phyloP scores from a whole-genome alignment of 2,113 vertebrate species.

The Balaeniceps rex region DNA sequence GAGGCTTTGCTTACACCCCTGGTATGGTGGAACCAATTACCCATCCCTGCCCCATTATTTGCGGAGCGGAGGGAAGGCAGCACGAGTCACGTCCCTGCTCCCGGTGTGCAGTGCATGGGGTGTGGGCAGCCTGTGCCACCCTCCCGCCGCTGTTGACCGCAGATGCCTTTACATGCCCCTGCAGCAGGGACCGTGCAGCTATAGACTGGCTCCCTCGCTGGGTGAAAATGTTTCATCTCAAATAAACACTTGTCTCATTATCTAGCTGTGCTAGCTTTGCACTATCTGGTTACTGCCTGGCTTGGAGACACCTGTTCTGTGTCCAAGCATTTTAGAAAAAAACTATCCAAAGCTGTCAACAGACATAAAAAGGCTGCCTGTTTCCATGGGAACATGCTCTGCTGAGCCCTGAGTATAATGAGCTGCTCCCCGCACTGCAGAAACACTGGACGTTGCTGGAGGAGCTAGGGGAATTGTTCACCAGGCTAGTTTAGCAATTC shows the following conservation, averaged over 20 bases:
- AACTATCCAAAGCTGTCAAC: constrained; percentile 54
- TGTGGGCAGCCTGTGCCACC: not conserved
- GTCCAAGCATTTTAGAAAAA: constrained; percentile 54
- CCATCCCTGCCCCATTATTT: fast-evolving
- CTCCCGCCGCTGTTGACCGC: fast-evolving
- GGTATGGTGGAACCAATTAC: fast-evolving
- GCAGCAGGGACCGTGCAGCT: not conserved
- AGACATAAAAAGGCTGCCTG: constrained; percentile 42
- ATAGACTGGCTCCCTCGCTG: not conserved
- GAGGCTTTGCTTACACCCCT: not conserved
- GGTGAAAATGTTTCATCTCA: not conserved
- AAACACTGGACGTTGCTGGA: not conserved
- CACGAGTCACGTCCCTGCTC: not conserved
- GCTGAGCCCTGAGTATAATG: constrained; percentile 5
- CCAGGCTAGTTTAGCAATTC: not conserved
- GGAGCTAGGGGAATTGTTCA: not conserved
- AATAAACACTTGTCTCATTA: constrained; percentile 46
- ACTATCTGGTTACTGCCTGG: constrained; percentile 37
- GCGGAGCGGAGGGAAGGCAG: not conserved
- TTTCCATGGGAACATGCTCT: constrained; percentile 61
- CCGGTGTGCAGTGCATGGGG: fast-evolving
- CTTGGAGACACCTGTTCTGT: constrained; percentile 55
- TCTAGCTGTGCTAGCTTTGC: not conserved
- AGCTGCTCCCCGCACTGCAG: not conserved
- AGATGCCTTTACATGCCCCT: not conserved